Base-by-base conservation (phyloP, 2,113 vertebrate species). In the Actinemys pallida region DNA sequence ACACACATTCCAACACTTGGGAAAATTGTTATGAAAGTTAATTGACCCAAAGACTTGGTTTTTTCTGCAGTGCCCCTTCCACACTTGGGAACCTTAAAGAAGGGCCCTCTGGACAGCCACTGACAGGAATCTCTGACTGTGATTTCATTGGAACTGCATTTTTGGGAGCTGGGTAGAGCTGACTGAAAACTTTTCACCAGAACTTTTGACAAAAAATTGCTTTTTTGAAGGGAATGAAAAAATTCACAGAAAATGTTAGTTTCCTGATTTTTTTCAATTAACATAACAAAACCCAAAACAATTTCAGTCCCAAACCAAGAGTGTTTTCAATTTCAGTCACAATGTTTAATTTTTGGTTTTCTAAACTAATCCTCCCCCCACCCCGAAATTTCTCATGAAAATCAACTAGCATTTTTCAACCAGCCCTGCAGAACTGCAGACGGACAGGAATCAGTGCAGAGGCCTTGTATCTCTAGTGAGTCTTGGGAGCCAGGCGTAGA, bases 251-350 rank as follows among this genome's bases (percentile, higher is more conserved):
- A 24, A 96, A 78, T 69, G 35, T 69, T 69, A n/a, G 31, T 78
- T 78, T 53, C 84, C 0, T 6, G n/a, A 5, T 27, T 79, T 83
- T 19, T 81, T 95, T 42, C 13, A 1, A 2, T 19, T 6, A 35
- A 87, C 89, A n/a, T 27, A 85, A 17, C 35, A 14, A 2, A 59
- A 19, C 1, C 2, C 5, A 8, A 5, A 56, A 8, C 13, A 81
- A 27, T 80, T 84, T 82, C 53, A 2, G 0, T 56, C 35, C 80
- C 84, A 92, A 8, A 0, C 10, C 12, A 2, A 13, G 5, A 0
- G 79, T 13, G 54, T 3, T 76, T 87, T 82, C 4, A 4, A 31
- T 92, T 94, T 62, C 85, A 3, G 4, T 88, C 84, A 90, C 90
- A 72, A 6, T 87, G 35, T 2, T 6, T 17, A 9, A 5, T 7